A percentile compares a stretch with the other conserved stretches of the same genome.
Evolutionary conservation across 2,888 invertebrate species (phyloP).

Genomic region (Smittia sp.): DNA sequence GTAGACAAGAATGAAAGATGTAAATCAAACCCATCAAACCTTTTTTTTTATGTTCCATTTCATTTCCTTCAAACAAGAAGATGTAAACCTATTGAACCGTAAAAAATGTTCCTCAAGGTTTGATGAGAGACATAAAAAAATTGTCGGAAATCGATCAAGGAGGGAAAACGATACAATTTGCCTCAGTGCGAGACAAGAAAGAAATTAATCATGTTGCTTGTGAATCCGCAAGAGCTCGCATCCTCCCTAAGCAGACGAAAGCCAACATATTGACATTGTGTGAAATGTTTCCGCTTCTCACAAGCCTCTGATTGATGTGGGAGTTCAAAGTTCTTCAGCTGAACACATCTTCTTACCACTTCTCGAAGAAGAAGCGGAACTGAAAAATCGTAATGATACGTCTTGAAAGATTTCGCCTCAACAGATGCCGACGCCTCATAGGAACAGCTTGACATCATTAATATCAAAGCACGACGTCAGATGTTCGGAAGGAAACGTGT

Average conservation of each 20-base stretch:
- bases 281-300: not conserved
- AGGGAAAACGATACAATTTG: slow-evolving; percentile 5
- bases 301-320: slow-evolving; percentile 10
- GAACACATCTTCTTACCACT: too few species aligned
- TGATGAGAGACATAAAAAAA: not conserved
- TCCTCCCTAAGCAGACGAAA: not conserved
- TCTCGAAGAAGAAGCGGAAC: too few species aligned
- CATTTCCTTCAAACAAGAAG: not conserved
- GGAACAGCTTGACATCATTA: not conserved
- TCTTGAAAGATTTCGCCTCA: too few species aligned
- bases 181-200: not conserved
- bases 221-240: not conserved
- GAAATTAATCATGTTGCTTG: slow-evolving; percentile 22
- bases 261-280: not conserved
- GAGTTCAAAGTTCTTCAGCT: not conserved
- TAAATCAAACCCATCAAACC: slow-evolving; percentile 28
- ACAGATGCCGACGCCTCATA: too few species aligned
- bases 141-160: slow-evolving; percentile 6
- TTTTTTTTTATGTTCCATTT: slow-evolving; percentile 3
- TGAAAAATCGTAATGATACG: too few species aligned
- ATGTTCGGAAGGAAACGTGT: not conserved
- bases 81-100: not conserved
- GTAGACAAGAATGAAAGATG: slow-evolving; percentile 13
- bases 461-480: not conserved
- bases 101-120: not conserved